phyloP scores from a whole-genome alignment of 1,140 invertebrate genomes.

The Cyclina sinensis region DNA sequence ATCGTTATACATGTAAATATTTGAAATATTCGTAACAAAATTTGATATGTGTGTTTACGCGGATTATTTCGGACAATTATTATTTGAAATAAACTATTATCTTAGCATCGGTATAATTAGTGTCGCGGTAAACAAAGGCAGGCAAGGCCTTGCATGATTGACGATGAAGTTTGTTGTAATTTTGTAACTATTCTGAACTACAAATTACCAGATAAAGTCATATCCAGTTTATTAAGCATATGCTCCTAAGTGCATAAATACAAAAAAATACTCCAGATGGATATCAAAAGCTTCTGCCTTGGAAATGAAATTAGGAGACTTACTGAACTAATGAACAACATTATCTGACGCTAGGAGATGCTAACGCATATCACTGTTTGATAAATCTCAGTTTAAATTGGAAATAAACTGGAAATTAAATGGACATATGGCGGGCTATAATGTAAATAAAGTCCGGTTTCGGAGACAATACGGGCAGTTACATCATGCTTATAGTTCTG shows the following conservation, averaged over 20 bases:
- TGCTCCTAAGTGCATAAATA: too few species aligned
- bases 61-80: background rate
- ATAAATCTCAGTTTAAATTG: too few species aligned
- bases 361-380: too few species aligned
- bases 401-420: too few species aligned
- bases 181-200: too few species aligned
- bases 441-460: slow-evolving; percentile 40
- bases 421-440: slow-evolving; percentile 14
- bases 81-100: slow-evolving; percentile 1
- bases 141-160: background rate
- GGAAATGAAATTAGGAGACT: too few species aligned
- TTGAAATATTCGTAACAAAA: background rate
- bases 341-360: too few species aligned
- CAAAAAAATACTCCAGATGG: too few species aligned
- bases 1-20: background rate
- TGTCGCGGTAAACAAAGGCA: background rate
- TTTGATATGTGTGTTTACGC: background rate
- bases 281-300: too few species aligned
- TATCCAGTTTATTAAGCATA: too few species aligned
- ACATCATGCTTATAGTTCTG: background rate
- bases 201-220: too few species aligned
- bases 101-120: background rate
- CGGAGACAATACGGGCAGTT: background rate
- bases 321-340: too few species aligned
- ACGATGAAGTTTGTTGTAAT: background rate